Evolutionary conservation across 2,888 invertebrate species (phyloP).

Genomic region (Lathronympha strigana): DNA sequence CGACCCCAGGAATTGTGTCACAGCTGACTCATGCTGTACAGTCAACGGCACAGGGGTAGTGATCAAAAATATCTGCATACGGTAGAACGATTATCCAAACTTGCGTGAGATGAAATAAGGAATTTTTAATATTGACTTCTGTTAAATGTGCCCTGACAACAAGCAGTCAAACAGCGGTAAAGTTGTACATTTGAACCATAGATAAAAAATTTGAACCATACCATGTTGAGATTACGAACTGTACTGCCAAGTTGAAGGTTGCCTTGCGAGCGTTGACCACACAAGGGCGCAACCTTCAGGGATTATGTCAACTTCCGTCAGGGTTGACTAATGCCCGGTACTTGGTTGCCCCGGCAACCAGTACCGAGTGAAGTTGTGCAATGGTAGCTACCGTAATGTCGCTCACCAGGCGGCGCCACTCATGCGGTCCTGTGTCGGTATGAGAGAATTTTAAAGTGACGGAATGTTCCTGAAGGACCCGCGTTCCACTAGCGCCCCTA

Average conservation of each 20-base stretch:
- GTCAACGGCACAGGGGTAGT: neutral
- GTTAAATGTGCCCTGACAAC: too few species aligned
- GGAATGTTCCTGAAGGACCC: too few species aligned
- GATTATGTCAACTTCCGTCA: slow-evolving; percentile 3
- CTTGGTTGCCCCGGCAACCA: neutral
- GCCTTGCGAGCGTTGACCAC: neutral
- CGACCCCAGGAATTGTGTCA: slow-evolving; percentile 1
- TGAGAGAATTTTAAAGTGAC: too few species aligned
- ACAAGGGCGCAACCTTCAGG: neutral
- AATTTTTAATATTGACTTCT: too few species aligned
- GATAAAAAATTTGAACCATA: too few species aligned
- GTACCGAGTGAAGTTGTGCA: neutral
- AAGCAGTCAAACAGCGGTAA: too few species aligned
- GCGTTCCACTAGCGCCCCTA: too few species aligned
- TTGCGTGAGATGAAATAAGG: too few species aligned
- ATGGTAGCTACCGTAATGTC: too few species aligned
- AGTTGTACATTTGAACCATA: too few species aligned
- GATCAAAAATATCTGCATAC: neutral
- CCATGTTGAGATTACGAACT: neutral
- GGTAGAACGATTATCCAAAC: neutral
- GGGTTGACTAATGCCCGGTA: neutral
- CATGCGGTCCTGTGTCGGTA: too few species aligned
- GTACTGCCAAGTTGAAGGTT: neutral
- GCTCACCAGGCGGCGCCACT: too few species aligned
- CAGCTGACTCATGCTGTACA: neutral